phyloP scores from a whole-genome alignment of 2,113 vertebrate species.

The Chauna torquata region DNA sequence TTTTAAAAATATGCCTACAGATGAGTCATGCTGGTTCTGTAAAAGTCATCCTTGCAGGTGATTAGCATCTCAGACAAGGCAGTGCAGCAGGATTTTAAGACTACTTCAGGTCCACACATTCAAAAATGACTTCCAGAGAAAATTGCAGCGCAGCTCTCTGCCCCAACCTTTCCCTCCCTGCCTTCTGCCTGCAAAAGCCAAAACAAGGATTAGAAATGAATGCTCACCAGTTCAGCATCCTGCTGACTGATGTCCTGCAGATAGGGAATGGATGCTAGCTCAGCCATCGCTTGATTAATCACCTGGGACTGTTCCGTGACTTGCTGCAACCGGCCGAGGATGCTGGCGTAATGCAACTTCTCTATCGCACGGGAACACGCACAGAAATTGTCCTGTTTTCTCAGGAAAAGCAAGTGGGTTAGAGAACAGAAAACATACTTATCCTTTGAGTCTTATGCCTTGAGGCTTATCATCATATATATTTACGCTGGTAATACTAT shows the following conservation, averaged over 20 bases:
- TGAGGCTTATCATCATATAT: not conserved
- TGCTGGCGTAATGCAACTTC: slow-evolving; percentile 76
- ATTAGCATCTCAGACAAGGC: slow-evolving; percentile 58
- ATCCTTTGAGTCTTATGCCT: not conserved
- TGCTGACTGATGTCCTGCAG: slow-evolving; percentile 74
- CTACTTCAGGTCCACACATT: not conserved
- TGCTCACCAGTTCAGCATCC: slow-evolving; percentile 69
- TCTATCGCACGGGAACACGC: slow-evolving; percentile 72
- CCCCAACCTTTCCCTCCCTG: not conserved
- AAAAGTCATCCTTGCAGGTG: slow-evolving; percentile 55
- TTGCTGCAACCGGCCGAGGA: slow-evolving; percentile 69
- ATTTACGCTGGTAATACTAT: not conserved
- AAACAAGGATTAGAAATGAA: slow-evolving; percentile 46
- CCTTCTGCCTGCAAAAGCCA: slow-evolving; percentile 33
- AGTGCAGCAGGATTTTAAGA: slow-evolving; percentile 36
- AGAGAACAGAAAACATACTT: not conserved
- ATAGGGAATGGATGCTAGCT: slow-evolving; percentile 79
- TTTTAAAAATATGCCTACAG: slow-evolving; percentile 58
- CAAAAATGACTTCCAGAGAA: not conserved
- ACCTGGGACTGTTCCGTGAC: slow-evolving; percentile 70
- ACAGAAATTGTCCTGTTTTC: slow-evolving; percentile 54
- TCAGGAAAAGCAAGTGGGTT: slow-evolving; percentile 8
- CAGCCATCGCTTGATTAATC: slow-evolving; percentile 79
- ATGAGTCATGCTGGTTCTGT: slow-evolving; percentile 64
- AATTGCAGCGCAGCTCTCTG: not conserved